Base-by-base conservation (phyloP, 2,888 invertebrate genomes). In the Euplexia lucipara region DNA sequence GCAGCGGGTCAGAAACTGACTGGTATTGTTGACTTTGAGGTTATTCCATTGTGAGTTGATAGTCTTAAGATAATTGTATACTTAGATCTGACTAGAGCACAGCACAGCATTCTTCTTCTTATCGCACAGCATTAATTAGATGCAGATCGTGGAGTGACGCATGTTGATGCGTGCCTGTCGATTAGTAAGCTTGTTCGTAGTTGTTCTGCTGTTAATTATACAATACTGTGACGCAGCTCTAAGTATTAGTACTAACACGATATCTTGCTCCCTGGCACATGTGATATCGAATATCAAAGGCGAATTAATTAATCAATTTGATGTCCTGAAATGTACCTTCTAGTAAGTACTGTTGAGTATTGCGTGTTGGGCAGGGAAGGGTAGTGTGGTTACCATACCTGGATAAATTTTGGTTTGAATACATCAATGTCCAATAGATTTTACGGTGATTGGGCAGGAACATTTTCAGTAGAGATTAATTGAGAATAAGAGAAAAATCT, bases 271-370 rank as follows among this genome's bases (percentile, higher is more conserved):
- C 1, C 4, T 51, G 35, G n/a, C 10, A 30, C 22, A 2, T 16
- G 37, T 35, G 20, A 42, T 60, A 59, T 76, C 30, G n/a, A 56
- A 64, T 64, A 60, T 56, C 73, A 53, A 76, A 76, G 47, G 42
- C 44, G 14, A 63, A 60, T 60, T 48, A 52, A 74, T 76, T 65
- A 65, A 59, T 57, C 20, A 64, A 53, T 56, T 41, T 34, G 6
- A 47, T 14, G 7, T 47, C 10, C 34, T 35, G 12, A 5, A 56
- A 20, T 34, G 9, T 18, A 16, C 9, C n/a, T n/a, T 68, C 18
- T 12, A 18, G 14, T 34, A 4, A 10, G 22, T 30, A 39, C 8
- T 41, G 35, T 62, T 39, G 16, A 35, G 16, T 18, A 22, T 35
- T 47, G 16, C 1, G 3, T 18, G 10, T 32, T 8, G n/a, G 44